Base-by-base conservation (phyloP, 2,113 vertebrate species). In the Camelus bactrianus region DNA sequence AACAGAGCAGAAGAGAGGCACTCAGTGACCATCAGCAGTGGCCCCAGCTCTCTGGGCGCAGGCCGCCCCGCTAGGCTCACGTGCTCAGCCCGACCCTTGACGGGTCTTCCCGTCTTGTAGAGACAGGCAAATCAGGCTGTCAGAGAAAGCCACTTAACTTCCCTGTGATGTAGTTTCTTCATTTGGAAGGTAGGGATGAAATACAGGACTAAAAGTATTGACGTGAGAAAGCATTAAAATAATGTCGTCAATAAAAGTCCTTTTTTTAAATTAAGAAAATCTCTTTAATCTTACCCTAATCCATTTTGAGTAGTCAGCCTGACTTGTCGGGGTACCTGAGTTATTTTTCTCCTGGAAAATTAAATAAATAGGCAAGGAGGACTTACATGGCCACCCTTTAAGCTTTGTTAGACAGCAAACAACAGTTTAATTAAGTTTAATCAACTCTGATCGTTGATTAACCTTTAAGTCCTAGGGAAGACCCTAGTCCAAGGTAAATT, bases 341-440 rank as follows among this genome's bases (percentile, higher is more conserved):
- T 91, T 93, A 22, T 87, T 94, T 96, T 85, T 64, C 10, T 90
- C 6, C 32, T 82, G 79, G 42, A 12, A 89, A 89, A 77, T n/a
- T 76, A 35, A 83, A 46, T 62, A 94, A 86, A 69, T 82, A 87
- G 22, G 2, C 17, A 83, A 87, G 50, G 19, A 80, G 12, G 26
- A 6, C 73, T 82, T 73, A 30, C 0, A 32, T 77, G 42, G 65
- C 19, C n/a, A 79, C 28, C 20, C 85, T 95, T 50, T 17, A 50
- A 80, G 46, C 9, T 80, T 93, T 89, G 15, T 87, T 75, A 89
- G 58, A 75, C 0, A 77, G 24, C 8, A 90, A 87, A 42, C 22
- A 80, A 32, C 2, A 69, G 15, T 46, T 76, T 95, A 32, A 56
- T 32, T 82, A 89, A 56, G 12, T 89, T 82, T 79, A 69, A 89